Percentiles rank a stretch among this genome's conserved stretches.
These are phyloP conservation scores for Drosophila bipectinata DNA, from an alignment of 1,140 invertebrate genomes.

Conservation along the genomic window DNA sequence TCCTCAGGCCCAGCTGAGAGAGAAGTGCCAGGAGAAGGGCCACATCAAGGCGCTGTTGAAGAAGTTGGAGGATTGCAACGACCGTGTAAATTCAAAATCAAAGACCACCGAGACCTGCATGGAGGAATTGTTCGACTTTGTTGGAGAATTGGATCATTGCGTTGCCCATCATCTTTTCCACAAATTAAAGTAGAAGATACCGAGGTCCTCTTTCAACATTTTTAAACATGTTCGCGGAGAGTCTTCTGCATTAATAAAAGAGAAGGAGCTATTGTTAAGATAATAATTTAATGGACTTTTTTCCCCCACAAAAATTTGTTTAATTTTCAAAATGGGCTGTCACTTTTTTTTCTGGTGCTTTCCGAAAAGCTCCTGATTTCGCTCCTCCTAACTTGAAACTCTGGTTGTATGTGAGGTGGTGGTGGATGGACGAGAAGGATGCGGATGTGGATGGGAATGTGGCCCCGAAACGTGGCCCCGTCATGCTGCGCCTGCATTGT, in stretches of 20 bases:
- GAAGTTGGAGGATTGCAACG: slow-evolving; percentile 92
- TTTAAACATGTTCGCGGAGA: not conserved
- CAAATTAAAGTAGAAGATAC: slow-evolving; percentile 87
- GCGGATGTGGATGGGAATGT: slow-evolving; percentile 37
- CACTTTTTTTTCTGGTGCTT: slow-evolving; percentile 3
- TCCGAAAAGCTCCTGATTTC: slow-evolving; percentile 26
- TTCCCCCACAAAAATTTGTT: not conserved
- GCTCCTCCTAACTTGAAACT: slow-evolving; percentile 26
- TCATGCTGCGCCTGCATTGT: slow-evolving; percentile 80
- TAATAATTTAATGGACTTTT: not conserved
- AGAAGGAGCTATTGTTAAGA: no score
- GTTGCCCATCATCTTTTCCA: slow-evolving; percentile 90
- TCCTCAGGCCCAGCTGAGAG: slow-evolving; percentile 88
- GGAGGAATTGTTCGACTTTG: slow-evolving; percentile 95
- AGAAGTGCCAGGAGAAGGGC: slow-evolving; percentile 86
- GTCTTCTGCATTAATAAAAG: no score
- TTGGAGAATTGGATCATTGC: slow-evolving; percentile 96
- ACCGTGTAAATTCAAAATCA: slow-evolving; percentile 91
- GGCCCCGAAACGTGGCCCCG: slow-evolving; percentile 62
- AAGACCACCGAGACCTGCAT: slow-evolving; percentile 94
- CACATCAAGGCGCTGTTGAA: slow-evolving; percentile 88
- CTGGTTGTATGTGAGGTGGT: not conserved
- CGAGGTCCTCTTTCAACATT: slow-evolving; percentile 5
- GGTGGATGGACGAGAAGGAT: slow-evolving; percentile 10
- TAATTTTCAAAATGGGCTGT: not conserved